Conservation (phyloP, 1,140 invertebrate genomes). For the Caenorhabditis remanei region DNA sequence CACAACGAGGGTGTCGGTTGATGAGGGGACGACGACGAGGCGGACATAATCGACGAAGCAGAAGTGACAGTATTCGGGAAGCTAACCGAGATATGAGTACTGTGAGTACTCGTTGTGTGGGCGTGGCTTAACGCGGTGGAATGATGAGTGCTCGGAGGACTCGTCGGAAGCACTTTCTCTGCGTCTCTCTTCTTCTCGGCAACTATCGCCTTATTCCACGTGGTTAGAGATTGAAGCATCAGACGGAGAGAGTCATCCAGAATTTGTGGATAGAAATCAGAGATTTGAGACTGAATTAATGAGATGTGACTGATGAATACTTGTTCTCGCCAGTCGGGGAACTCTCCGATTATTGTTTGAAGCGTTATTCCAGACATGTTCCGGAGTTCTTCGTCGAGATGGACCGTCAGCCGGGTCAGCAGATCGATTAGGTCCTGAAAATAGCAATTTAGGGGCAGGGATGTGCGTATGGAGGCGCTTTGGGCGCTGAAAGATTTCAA, state of each 20-base stretch:
- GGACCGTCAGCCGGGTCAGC: constrained; percentile 88
- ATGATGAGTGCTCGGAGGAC: constrained; percentile 10
- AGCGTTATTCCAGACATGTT: constrained; percentile 91
- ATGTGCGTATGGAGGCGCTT: no score
- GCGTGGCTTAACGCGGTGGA: background rate
- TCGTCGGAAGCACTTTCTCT: constrained; percentile 61
- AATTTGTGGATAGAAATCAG: constrained; percentile 86
- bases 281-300: constrained; percentile 81
- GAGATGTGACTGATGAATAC: constrained; percentile 83
- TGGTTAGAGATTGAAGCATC: constrained; percentile 89
- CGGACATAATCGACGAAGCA: constrained; percentile 13
- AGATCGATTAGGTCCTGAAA: constrained; percentile 86
- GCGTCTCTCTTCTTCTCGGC: constrained; percentile 72
- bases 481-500: no score
- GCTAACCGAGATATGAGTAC: constrained; percentile 56
- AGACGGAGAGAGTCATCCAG: constrained; percentile 94
- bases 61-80: constrained; percentile 31
- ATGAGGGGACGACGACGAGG: constrained; percentile 9
- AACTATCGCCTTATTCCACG: constrained; percentile 88
- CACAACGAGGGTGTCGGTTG: constrained; percentile 19
- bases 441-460: background rate
- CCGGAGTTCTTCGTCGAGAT: constrained; percentile 82
- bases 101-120: constrained; percentile 2
- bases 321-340: constrained; percentile 95
- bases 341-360: constrained; percentile 94